phyloP scores from a whole-genome alignment of 2,797 vertebrate species.

The Phrynocephalus guinanensis region DNA sequence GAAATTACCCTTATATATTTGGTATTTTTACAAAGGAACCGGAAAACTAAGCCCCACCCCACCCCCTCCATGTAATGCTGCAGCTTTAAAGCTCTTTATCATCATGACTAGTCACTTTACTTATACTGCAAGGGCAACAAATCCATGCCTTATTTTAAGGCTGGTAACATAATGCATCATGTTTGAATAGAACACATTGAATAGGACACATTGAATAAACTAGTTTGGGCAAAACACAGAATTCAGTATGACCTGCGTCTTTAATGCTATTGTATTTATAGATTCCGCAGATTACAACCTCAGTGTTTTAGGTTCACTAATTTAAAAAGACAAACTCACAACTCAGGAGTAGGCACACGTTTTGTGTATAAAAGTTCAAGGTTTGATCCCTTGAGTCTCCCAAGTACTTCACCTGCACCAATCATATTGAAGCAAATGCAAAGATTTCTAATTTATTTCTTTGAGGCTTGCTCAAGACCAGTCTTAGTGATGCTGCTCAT shows the following conservation, averaged over 20 bases:
- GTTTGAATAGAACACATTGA: conserved; percentile 7
- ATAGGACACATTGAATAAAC: neutral
- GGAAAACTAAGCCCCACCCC: neutral
- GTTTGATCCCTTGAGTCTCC: neutral
- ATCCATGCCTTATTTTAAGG: conserved; percentile 24
- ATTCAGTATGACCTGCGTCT: neutral
- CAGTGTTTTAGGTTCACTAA: neutral
- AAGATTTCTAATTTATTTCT: neutral
- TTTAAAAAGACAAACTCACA: neutral
- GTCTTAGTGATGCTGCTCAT: neutral
- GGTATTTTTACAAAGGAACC: conserved; percentile 15
- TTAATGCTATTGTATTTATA: neutral
- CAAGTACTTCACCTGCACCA: neutral
- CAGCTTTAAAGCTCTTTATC: conserved; percentile 31
- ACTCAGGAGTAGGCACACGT: neutral
- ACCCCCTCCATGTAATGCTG: neutral
- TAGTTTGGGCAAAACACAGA: neutral
- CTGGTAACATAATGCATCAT: neutral
- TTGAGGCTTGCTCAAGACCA: neutral
- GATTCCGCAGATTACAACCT: conserved; percentile 1
- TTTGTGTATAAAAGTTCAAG: neutral
- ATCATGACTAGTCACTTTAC: conserved; percentile 5
- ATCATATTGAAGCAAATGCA: neutral
- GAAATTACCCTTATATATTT: neutral
- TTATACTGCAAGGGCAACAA: conserved; percentile 29